Conservation (phyloP, 2,888 invertebrate species). For the Agrotis segetum region DNA sequence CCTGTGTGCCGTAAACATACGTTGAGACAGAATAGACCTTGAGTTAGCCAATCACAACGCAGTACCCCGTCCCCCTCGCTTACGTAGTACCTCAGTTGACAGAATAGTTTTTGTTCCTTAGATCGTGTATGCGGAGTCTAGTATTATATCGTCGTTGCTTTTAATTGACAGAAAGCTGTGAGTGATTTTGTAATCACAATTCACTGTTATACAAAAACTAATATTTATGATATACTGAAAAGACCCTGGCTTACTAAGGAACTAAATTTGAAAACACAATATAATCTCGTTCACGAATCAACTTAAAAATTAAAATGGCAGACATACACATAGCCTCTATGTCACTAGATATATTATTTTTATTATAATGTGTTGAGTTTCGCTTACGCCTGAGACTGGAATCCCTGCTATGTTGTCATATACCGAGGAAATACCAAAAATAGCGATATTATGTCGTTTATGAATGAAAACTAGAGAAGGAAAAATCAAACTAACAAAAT, state of each 20-base stretch:
- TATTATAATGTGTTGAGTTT: conserved; percentile 2
- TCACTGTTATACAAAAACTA: background rate
- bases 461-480: background rate
- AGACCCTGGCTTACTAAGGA: background rate
- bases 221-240: background rate
- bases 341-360: background rate
- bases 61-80: no score
- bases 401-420: conserved; percentile 9
- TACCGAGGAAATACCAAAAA: background rate
- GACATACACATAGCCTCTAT: conserved; percentile 31
- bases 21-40: no score
- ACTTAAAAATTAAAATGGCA: conserved; percentile 24
- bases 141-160: no score
- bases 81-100: no score
- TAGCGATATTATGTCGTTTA: background rate
- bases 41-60: no score
- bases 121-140: no score
- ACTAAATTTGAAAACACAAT: background rate
- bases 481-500: background rate
- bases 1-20: no score
- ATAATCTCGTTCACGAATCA: background rate
- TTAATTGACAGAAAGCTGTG: background rate
- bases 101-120: no score
- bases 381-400: conserved; percentile 2
- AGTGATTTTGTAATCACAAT: background rate